A percentile compares a stretch with the other conserved stretches of the same genome.
Conservation (phyloP, 1,140 invertebrate genomes). For the Bilobella aurantiaca region DNA sequence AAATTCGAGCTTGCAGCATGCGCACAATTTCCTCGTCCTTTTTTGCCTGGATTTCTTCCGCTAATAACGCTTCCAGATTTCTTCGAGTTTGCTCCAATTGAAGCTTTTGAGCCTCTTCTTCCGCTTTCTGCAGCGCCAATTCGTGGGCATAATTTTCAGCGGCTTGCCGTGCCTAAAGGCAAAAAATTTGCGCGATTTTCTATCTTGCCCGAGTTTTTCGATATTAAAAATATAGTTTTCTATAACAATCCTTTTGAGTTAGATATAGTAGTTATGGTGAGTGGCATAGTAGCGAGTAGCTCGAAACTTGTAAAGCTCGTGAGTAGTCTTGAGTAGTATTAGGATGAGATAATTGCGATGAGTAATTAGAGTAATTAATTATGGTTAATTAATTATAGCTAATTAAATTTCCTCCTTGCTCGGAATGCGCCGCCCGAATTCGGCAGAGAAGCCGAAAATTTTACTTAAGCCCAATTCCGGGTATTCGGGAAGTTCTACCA, state of each 20-base stretch:
- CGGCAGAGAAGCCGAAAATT: conserved; percentile 20
- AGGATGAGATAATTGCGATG: too few relatives aligned
- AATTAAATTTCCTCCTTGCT: background rate
- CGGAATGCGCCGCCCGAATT: background rate
- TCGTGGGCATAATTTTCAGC: conserved; percentile 54
- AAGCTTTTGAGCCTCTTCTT: conserved; percentile 57
- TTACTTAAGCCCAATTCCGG: conserved; percentile 15
- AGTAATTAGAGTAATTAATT: too few relatives aligned
- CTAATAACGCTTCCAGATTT: conserved; percentile 55
- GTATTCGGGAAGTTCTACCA: conserved; percentile 20
- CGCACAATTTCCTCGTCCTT: conserved; percentile 71
- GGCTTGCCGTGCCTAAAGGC: conserved; percentile 48
- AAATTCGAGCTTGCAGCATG: conserved; percentile 58
- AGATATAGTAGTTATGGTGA: too few relatives aligned
- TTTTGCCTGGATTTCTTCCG: conserved; percentile 70
- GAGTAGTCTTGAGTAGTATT: too few relatives aligned
- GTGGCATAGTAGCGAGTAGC: too few relatives aligned
- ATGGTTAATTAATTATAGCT: too few relatives aligned
- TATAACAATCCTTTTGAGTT: too few relatives aligned
- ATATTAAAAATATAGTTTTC: too few relatives aligned
- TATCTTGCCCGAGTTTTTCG: too few relatives aligned
- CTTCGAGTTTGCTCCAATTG: conserved; percentile 58
- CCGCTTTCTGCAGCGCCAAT: conserved; percentile 55
- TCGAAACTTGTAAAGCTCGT: too few relatives aligned
- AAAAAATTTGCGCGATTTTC: background rate